Evolutionary conservation across 2,113 vertebrate species (phyloP).

Genomic region (Odontophorus gujanensis): DNA sequence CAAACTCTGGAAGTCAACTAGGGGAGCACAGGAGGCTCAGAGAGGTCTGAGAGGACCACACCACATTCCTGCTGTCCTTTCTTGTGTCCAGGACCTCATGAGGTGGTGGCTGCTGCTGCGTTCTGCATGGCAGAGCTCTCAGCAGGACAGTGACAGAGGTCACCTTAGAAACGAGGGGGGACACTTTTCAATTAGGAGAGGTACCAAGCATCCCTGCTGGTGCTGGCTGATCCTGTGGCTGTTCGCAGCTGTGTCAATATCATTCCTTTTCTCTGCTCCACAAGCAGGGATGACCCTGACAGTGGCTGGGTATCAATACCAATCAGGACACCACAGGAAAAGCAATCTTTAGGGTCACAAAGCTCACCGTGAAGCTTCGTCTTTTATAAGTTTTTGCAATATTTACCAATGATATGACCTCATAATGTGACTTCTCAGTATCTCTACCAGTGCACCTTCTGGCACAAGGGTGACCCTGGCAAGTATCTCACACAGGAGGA

Average conservation of each 20-base stretch:
- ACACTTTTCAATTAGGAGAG: neutral
- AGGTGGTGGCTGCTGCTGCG: neutral
- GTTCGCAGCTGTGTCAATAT: fast-evolving
- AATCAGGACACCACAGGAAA: neutral
- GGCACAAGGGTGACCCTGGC: neutral
- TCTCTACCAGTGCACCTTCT: neutral
- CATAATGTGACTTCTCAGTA: neutral
- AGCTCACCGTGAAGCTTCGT: neutral
- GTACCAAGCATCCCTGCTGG: neutral
- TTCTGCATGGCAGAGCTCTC: neutral
- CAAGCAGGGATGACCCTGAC: neutral
- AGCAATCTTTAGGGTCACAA: neutral
- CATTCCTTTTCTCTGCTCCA: neutral
- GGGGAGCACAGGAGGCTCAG: neutral
- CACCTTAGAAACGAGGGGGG: neutral
- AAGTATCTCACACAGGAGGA: constrained; percentile 11
- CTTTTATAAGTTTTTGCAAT: neutral
- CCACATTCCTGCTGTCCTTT: neutral
- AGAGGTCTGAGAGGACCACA: too few relatives aligned
- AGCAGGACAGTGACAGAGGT: neutral
- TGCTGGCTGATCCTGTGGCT: neutral
- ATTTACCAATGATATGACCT: fast-evolving
- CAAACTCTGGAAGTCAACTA: neutral
- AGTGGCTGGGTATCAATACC: neutral
- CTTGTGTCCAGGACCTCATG: neutral